phyloP scores from a whole-genome alignment of 1,140 invertebrate species.

The Heliconius himera region DNA sequence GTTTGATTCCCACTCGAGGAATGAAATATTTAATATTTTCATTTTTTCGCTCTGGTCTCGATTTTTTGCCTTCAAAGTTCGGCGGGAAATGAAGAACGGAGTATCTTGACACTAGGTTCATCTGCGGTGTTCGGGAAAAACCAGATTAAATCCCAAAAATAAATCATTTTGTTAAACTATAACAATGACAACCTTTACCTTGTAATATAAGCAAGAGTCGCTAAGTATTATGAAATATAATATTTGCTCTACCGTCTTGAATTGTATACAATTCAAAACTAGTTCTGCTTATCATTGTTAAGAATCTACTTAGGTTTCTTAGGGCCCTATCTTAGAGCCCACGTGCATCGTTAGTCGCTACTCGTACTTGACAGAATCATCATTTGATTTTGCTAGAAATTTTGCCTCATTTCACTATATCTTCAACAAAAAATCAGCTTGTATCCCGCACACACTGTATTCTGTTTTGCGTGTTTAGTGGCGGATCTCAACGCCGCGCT shows the following conservation, averaged over 20 bases:
- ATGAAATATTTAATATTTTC: too few relatives aligned
- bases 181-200: neutral
- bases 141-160: neutral
- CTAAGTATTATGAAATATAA: constrained; percentile 11
- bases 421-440: too few relatives aligned
- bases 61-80: too few relatives aligned
- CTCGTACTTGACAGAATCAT: constrained; percentile 19
- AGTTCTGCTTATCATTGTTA: constrained; percentile 33
- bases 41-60: too few relatives aligned
- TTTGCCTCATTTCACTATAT: neutral
- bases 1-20: too few relatives aligned
- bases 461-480: too few relatives aligned
- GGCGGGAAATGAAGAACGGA: too few relatives aligned
- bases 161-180: neutral
- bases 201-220: neutral
- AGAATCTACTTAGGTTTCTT: constrained; percentile 29
- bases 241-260: neutral
- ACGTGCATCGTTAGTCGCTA: constrained; percentile 28
- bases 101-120: too few relatives aligned
- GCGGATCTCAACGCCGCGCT: too few relatives aligned
- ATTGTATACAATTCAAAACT: constrained; percentile 26
- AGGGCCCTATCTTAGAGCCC: constrained; percentile 14
- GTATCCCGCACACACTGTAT: too few relatives aligned
- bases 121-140: too few relatives aligned
- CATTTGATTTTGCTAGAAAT: constrained; percentile 1